Conservation (phyloP, 1,140 invertebrate species). For the Thalassaphorura encarpata region DNA sequence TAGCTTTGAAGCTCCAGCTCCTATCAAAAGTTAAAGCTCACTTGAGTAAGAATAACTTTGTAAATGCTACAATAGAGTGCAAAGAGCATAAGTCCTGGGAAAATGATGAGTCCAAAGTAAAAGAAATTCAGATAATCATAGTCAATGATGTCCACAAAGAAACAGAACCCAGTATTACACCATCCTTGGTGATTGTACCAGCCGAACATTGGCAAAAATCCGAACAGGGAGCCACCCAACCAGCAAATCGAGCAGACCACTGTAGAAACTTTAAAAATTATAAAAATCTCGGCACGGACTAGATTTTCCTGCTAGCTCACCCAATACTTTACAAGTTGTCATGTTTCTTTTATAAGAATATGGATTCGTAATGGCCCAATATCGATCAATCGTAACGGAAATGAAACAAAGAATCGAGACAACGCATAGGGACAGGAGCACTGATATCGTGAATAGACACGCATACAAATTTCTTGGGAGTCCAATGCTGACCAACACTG, state of each 20-base stretch:
- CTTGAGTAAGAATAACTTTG: no score
- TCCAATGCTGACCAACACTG: neutral
- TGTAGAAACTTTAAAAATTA: neutral
- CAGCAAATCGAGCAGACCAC: neutral
- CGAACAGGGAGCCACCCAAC: constrained; percentile 62
- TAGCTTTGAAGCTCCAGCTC: neutral
- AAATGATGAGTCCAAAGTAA: constrained; percentile 76
- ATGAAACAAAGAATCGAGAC: neutral
- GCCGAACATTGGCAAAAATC: constrained; percentile 69
- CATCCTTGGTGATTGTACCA: constrained; percentile 52
- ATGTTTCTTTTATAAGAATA: neutral
- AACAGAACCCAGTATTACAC: constrained; percentile 46
- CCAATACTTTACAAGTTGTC: neutral
- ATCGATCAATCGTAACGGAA: neutral
- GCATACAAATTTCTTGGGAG: neutral
- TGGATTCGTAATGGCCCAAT: neutral
- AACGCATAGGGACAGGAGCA: neutral
- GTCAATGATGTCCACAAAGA: constrained; percentile 75
- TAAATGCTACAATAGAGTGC: constrained; percentile 84
- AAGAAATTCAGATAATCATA: constrained; percentile 77
- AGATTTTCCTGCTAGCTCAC: neutral
- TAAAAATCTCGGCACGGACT: neutral
- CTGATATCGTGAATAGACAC: neutral
- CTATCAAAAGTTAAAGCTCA: no score
- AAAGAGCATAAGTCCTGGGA: constrained; percentile 65